Evolutionary conservation across 2,113 vertebrate species (phyloP).

Genomic region (Mesocricetus auratus): DNA sequence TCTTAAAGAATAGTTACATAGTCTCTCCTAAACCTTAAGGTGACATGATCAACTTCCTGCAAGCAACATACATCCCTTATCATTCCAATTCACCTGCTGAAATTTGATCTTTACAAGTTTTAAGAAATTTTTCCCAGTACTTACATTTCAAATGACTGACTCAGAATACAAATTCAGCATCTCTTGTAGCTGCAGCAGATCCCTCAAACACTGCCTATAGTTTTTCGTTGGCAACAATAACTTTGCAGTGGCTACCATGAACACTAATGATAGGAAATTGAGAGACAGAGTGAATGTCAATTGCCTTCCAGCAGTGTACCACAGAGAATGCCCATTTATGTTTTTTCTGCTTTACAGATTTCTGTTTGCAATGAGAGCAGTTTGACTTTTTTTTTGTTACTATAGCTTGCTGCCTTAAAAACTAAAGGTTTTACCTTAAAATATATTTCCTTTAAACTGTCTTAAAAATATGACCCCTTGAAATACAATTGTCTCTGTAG

Average conservation of each 20-base stretch:
- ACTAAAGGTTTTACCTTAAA: conserved; percentile 24
- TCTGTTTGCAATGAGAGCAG: conserved; percentile 13
- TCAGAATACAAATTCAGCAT: background rate
- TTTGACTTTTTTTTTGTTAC: background rate
- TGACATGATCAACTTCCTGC: background rate
- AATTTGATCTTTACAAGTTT: background rate
- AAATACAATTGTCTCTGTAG: background rate
- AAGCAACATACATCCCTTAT: background rate
- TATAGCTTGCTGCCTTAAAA: background rate
- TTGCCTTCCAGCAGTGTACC: background rate
- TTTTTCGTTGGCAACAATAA: background rate
- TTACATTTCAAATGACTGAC: background rate
- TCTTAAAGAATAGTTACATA: background rate
- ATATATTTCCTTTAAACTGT: conserved; percentile 27
- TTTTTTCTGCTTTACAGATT: background rate
- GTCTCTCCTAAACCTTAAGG: background rate
- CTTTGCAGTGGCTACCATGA: background rate
- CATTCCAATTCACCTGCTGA: background rate
- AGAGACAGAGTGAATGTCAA: background rate
- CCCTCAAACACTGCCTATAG: background rate
- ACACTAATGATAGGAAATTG: background rate
- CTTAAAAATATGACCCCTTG: background rate
- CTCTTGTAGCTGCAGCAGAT: background rate
- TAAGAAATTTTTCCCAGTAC: background rate
- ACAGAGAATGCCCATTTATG: background rate